Evolutionary conservation across 2,113 vertebrate genomes (phyloP), one percentile per base, ranked within the genome.

Genomic region (Corydoras sp.): DNA sequence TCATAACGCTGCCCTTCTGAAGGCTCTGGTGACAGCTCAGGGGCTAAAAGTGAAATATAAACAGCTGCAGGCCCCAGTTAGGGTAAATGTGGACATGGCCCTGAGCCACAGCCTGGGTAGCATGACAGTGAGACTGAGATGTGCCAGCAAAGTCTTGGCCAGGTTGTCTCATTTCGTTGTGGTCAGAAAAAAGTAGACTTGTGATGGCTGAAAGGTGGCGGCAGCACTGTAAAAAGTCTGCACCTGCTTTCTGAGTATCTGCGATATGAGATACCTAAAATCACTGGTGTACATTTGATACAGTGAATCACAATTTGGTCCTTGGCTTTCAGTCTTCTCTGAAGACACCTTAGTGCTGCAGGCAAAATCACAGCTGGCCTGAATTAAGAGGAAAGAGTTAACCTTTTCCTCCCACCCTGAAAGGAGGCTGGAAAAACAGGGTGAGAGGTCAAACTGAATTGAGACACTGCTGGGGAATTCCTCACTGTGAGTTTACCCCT

Each of bases 11-110:
- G 78, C 74, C 75, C 72, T 80, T 79, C 72, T 71, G 72, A 75
- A 81, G 48, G 77, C 75, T 69, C 62, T 79, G 81, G 75, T 79
- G 84, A 87, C 68, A 80, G 60, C 29, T 59, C 68, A 63, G 68
- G 74, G 73, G 81, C 83, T 88, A 76, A 86, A 83, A 85, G 80
- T 77, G 78, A 86, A 81, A 82, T 73, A 69, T 56, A 84, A 81
- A 83, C 83, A 87, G 84, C 88, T 87, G 87, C 73, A 74, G 63
- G 63, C 12, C 24, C 61, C 54, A 58, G 67, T 73, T 69, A 55
- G 75, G 73, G 79, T 77, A 80, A 82, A 78, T 62, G 68, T 68
- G 70, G 76, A 76, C 62, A 77, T 72, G 73, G 69, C 58, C 13
- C 65, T 31, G 43, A 50, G 76, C 82, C 79, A 55, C 15, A 65